Conservation (phyloP, 1,140 invertebrate genomes). For the Meteorus sp. region DNA sequence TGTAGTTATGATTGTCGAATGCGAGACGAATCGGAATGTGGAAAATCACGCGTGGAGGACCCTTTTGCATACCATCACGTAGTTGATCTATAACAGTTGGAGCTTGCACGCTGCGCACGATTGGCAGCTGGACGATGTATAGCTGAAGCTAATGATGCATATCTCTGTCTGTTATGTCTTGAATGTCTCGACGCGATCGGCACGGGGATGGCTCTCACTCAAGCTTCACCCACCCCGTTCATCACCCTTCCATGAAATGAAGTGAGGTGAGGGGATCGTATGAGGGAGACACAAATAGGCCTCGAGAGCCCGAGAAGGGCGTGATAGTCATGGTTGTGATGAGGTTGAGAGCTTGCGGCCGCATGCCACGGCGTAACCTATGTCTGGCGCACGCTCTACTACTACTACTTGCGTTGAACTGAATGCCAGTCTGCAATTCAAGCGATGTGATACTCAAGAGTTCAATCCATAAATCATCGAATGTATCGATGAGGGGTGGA, state of each 20-base stretch:
- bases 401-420: constrained; percentile 17
- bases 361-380: constrained; percentile 51
- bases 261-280: background rate
- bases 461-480: constrained; percentile 1
- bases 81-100: constrained; percentile 24
- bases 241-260: background rate
- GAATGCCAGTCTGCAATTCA: background rate
- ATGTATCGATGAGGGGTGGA: too few species aligned
- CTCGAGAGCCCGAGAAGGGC: constrained; percentile 31
- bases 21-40: constrained; percentile 31
- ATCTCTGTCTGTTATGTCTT: constrained; percentile 52
- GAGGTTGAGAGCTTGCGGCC: constrained; percentile 56
- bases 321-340: constrained; percentile 45
- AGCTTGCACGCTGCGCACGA: constrained; percentile 32
- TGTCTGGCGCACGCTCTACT: constrained; percentile 40
- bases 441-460: constrained; percentile 14
- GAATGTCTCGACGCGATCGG: constrained; percentile 46
- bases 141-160: constrained; percentile 50
- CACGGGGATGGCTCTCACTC: constrained; percentile 18
- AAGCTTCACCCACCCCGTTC: too few species aligned
- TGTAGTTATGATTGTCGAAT: constrained; percentile 1
- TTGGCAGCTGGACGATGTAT: constrained; percentile 35
- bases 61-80: constrained; percentile 40
- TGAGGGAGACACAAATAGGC: constrained; percentile 12
- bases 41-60: constrained; percentile 38